These are phyloP conservation scores for Argopecten irradians DNA, from an alignment of 1,140 invertebrate genomes.

Conservation along the genomic window DNA sequence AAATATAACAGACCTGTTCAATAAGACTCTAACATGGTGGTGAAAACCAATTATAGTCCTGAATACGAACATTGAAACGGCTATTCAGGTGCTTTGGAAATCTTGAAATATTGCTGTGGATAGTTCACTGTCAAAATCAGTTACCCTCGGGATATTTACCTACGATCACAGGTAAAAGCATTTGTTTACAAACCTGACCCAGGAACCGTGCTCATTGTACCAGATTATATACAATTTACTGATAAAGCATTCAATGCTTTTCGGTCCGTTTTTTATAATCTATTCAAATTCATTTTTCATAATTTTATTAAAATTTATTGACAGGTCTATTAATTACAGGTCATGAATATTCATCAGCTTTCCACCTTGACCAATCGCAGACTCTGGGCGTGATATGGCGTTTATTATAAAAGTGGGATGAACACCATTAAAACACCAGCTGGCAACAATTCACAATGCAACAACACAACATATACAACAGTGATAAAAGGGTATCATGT, in stretches of 20 bases:
- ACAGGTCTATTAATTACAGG: background rate
- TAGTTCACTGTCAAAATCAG: background rate
- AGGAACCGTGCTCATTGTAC: background rate
- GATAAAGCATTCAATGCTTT: background rate
- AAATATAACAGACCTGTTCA: constrained; percentile 22
- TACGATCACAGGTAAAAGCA: background rate
- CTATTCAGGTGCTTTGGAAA: background rate
- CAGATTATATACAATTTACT: background rate
- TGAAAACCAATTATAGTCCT: background rate
- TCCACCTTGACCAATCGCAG: background rate
- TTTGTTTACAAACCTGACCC: background rate
- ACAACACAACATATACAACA: background rate
- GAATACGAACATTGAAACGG: background rate
- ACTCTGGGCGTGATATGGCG: background rate
- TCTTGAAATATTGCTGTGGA: constrained; percentile 11
- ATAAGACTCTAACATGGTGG: constrained; percentile 7
- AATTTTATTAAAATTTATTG: background rate
- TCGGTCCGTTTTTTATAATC: background rate
- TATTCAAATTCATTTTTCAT: background rate
- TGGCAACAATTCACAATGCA: background rate
- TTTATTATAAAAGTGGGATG: background rate
- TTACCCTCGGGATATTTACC: background rate
- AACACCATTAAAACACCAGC: background rate
- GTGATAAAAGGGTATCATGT: background rate
- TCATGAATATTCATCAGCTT: background rate